These are phyloP conservation scores for Ciona savignyi DNA, from an alignment of 23 tunicate genomes.

Conservation along the genomic window DNA sequence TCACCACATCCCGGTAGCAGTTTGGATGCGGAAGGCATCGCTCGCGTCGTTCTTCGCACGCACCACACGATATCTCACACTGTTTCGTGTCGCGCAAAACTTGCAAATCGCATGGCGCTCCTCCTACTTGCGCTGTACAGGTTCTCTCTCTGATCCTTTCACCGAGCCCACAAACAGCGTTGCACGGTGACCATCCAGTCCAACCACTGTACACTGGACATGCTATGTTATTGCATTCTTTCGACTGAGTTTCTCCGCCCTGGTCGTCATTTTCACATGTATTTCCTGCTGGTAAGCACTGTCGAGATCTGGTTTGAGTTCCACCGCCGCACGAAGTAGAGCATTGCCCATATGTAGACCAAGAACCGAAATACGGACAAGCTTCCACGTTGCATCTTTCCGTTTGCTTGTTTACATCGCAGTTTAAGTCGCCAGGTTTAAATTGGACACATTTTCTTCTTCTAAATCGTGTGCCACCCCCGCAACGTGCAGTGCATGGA, in stretches of 20 bases:
- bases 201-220: background rate
- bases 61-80: background rate
- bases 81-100: background rate
- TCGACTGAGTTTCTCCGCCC: background rate
- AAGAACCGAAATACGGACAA: conserved; percentile 5
- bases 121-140: background rate
- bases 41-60: background rate
- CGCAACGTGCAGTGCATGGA: conserved; percentile 3
- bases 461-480: conserved; percentile 6
- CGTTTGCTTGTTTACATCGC: background rate
- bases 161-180: background rate
- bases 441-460: conserved; percentile 1
- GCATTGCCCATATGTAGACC: conserved; percentile 1
- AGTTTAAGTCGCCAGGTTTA: background rate
- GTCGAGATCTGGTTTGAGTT: background rate
- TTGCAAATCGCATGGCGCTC: background rate
- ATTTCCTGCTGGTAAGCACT: background rate
- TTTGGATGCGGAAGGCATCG: background rate
- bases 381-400: background rate
- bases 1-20: background rate
- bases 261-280: background rate
- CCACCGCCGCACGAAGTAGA: background rate
- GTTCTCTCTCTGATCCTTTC: background rate
- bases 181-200: background rate
- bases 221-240: background rate